Evolutionary conservation across 2,113 vertebrate genomes (phyloP).

Genomic region (Stegostoma tigrinum): DNA sequence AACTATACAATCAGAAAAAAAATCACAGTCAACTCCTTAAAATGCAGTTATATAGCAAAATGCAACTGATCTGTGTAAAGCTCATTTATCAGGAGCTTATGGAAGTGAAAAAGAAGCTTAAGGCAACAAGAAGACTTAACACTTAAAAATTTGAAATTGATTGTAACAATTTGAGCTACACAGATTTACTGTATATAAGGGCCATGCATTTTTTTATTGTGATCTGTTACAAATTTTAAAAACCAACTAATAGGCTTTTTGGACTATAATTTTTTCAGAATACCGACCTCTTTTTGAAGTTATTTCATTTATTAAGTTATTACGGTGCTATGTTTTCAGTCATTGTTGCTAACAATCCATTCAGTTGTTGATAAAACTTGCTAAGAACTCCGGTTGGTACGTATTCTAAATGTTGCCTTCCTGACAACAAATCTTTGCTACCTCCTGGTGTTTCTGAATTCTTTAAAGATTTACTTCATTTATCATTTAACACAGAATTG

Average conservation of each 20-base stretch:
- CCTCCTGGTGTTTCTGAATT: background rate
- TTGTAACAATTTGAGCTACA: background rate
- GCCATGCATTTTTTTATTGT: background rate
- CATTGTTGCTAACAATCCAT: background rate
- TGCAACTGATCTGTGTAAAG: background rate
- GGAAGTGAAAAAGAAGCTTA: background rate
- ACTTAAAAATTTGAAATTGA: background rate
- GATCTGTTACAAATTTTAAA: background rate
- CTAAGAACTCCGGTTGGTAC: background rate
- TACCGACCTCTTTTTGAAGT: background rate
- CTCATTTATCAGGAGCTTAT: background rate
- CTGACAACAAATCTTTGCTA: background rate
- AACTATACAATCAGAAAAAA: background rate
- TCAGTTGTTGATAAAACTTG: background rate
- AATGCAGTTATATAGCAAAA: background rate
- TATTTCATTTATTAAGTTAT: background rate
- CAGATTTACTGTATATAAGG: background rate
- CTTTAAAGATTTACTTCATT: background rate
- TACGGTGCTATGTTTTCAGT: background rate
- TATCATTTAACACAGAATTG: background rate
- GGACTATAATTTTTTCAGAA: background rate
- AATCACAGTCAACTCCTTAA: background rate
- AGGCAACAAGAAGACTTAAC: background rate
- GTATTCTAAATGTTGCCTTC: background rate
- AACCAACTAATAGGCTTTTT: background rate